Conservation (phyloP, 2,888 invertebrate species). For the Imbricaverruca yamaguchii region DNA sequence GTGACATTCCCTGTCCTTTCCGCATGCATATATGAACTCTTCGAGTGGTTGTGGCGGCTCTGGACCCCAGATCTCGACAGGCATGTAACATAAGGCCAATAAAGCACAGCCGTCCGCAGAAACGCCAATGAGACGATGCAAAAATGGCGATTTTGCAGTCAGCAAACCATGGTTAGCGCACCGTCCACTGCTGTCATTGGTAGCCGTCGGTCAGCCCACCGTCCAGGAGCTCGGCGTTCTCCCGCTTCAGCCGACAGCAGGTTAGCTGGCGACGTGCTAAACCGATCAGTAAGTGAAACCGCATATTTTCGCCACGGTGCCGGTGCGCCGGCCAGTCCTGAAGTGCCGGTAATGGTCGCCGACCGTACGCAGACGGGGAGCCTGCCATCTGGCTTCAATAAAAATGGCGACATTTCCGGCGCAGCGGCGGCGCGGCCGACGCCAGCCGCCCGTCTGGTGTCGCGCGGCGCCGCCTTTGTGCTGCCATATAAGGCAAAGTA, state of each 20-base stretch:
- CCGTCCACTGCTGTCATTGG: too few species aligned
- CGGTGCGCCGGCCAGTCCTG: neutral
- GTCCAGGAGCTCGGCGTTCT: too few species aligned
- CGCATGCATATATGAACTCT: too few species aligned
- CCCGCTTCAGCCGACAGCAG: neutral
- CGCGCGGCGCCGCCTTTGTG: slow-evolving; percentile 4
- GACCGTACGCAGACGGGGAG: neutral
- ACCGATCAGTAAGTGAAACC: neutral
- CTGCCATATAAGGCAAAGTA: slow-evolving; percentile 20
- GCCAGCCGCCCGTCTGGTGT: neutral
- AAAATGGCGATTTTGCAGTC: too few species aligned
- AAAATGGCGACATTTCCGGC: slow-evolving; percentile 17
- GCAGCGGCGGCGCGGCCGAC: neutral
- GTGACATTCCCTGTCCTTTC: too few species aligned
- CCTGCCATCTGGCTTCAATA: slow-evolving; percentile 5
- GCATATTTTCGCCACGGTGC: neutral
- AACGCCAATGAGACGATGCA: too few species aligned
- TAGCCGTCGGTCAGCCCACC: too few species aligned
- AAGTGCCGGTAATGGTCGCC: neutral
- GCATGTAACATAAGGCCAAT: too few species aligned
- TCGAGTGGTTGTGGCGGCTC: too few species aligned
- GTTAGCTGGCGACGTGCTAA: neutral
- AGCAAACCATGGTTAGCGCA: too few species aligned
- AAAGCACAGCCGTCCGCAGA: too few species aligned
- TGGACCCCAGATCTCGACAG: too few species aligned